Evolutionary conservation across 2,113 vertebrate genomes (phyloP).

Genomic region (Odobenus rosmarus): DNA sequence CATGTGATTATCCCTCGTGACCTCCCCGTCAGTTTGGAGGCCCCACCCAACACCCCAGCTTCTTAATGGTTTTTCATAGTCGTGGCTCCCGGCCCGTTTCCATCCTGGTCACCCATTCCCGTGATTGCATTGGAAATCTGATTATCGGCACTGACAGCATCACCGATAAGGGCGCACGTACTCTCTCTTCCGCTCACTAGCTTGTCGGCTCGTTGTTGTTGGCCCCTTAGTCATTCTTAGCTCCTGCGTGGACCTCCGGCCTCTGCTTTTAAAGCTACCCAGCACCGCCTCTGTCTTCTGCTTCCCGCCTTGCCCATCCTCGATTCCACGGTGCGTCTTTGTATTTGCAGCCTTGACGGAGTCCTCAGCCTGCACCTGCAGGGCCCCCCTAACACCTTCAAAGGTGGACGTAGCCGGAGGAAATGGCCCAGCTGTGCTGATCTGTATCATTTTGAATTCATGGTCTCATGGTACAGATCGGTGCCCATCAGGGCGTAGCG

Average conservation of each 20-base stretch:
- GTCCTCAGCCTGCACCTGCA: background rate
- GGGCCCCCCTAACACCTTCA: background rate
- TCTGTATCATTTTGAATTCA: background rate
- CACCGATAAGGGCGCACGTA: rapidly evolving
- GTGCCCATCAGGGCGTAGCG: rapidly evolving
- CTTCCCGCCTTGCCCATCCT: background rate
- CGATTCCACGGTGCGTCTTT: background rate
- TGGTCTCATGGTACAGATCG: background rate
- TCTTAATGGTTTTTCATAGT: background rate
- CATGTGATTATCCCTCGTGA: background rate
- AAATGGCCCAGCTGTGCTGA: background rate
- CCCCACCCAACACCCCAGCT: background rate
- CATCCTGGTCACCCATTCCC: background rate
- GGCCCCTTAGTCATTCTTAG: background rate
- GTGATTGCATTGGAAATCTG: background rate
- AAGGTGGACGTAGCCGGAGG: background rate
- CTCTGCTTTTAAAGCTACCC: background rate
- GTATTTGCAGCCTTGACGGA: background rate
- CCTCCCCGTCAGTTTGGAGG: background rate
- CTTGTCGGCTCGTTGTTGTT: background rate
- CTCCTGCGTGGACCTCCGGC: background rate
- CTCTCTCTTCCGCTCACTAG: rapidly evolving
- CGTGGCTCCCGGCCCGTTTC: background rate
- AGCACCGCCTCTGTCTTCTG: background rate
- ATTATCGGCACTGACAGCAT: background rate